A percentile compares a stretch with the other conserved stretches of the same genome.
phyloP scores from a whole-genome alignment of 2,888 invertebrate species.

The Drosophila mulleri region DNA sequence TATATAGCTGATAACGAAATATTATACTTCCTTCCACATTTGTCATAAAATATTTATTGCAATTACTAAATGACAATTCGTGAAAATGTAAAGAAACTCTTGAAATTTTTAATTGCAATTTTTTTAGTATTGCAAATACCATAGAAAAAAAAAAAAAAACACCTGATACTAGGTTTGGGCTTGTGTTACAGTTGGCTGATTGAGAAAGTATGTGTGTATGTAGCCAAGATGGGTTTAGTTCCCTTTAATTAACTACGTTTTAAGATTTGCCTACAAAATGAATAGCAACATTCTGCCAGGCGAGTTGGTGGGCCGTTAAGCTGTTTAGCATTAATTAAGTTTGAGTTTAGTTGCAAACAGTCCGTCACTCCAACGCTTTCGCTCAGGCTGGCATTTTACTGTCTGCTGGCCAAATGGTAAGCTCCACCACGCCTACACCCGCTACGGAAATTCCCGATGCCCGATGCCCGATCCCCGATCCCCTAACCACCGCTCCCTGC shows the following conservation, averaged over 20 bases:
- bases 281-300: neutral
- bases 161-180: neutral
- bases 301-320: conserved; percentile 53
- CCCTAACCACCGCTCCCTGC: conserved; percentile 54
- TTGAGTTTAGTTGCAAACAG: conserved; percentile 63
- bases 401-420: conserved; percentile 77
- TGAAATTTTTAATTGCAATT: neutral
- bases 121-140: neutral
- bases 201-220: neutral
- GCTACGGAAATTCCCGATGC: conserved; percentile 8
- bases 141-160: too few relatives aligned
- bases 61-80: neutral
- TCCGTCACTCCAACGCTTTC: conserved; percentile 28
- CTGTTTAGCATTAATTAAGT: conserved; percentile 80
- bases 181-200: neutral
- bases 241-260: conserved; percentile 15
- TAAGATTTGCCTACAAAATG: conserved; percentile 2
- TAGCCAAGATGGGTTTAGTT: conserved; percentile 1
- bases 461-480: conserved; percentile 23
- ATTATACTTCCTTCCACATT: neutral
- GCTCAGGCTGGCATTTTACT: conserved; percentile 58
- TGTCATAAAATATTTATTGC: neutral
- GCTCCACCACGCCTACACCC: conserved; percentile 28
- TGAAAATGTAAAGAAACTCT: neutral
- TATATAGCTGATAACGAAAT: neutral